Base-by-base conservation (phyloP, 1,140 invertebrate genomes). In the Thaumetopoea pityocampa region DNA sequence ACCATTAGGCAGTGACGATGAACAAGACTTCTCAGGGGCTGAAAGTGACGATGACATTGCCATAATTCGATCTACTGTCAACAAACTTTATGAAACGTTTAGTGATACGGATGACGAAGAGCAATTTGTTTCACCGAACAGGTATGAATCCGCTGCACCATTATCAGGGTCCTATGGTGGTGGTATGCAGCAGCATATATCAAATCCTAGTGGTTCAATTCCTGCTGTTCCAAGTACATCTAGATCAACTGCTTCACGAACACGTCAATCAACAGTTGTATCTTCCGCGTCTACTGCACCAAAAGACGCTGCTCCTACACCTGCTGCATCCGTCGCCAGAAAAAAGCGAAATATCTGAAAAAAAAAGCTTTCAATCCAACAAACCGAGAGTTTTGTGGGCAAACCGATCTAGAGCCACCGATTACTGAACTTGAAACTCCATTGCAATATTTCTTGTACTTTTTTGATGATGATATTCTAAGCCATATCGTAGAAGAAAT, bases 381-480 rank as follows among this genome's bases (percentile, higher is more conserved):
- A 5, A 8, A 1, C 8, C 20, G 5, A 22, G 3, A 22, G 15
- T 47, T 47, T 19, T 20, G 10, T 34, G 35, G 28, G 28, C 11
- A 40, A 10, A 34, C 11, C 6, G 34, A 17, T 18, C 29, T 48
- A 34, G 23, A 41, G 23, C 22, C 28, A 35, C 36, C 24, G 15
- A 33, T 35, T 28, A 40, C 16, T n/a, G 16, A 27, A 9, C 23
- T 41, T 8, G 37, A 35, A 23, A 34, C 45, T 28, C 10, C 36
- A n/a, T 26, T 48, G 9, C 37, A 48, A 34, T 48, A 48, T 34
- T 41, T 40, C 17, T 34, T 35, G 6, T 41, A 33, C 12, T 36
- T 49, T 18, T 42, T 43, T 42, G 46, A 49, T 37, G 32, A 49
- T 5, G 26, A 41, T 7, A 30, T 49, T 20, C 20, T 42, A 15